These are phyloP conservation scores for Solen grandis DNA, from an alignment of 1,140 invertebrate genomes.

Conservation along the genomic window DNA sequence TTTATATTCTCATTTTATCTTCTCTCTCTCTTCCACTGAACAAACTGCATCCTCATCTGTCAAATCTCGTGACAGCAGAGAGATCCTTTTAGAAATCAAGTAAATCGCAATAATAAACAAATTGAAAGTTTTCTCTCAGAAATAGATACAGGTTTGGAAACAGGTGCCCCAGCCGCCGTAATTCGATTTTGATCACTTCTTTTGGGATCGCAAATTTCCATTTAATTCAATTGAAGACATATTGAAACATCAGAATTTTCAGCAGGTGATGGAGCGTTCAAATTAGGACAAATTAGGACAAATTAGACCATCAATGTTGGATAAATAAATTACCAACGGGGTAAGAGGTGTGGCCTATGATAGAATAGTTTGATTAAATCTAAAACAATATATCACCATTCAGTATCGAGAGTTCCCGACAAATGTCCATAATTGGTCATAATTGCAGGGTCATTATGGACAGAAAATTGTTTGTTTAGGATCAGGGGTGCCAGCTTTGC, in stretches of 20 bases:
- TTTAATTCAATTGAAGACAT: constrained; percentile 46
- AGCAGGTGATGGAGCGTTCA: constrained; percentile 20
- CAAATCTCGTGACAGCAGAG: too few species aligned
- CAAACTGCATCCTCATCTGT: too few species aligned
- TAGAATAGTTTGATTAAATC: constrained; percentile 41
- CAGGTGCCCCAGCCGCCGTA: too few species aligned
- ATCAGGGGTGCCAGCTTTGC: background rate
- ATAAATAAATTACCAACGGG: constrained; percentile 47
- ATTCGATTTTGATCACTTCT: too few species aligned
- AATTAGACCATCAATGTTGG: constrained; percentile 27
- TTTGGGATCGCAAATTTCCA: too few species aligned
- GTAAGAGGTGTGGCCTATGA: constrained; percentile 13
- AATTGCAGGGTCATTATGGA: constrained; percentile 32
- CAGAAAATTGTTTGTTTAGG: background rate
- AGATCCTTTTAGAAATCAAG: too few species aligned
- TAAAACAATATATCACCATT: constrained; percentile 42
- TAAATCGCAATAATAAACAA: too few species aligned
- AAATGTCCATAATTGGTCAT: constrained; percentile 6
- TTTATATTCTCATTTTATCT: too few species aligned
- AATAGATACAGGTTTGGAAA: too few species aligned
- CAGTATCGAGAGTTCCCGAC: background rate
- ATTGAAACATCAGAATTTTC: constrained; percentile 44
- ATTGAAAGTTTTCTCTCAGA: too few species aligned
- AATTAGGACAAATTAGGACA: constrained; percentile 40
- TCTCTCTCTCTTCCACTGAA: too few species aligned